Evolutionary conservation across 2,888 invertebrate species (phyloP).

Genomic region (Drosophila kuntzei): DNA sequence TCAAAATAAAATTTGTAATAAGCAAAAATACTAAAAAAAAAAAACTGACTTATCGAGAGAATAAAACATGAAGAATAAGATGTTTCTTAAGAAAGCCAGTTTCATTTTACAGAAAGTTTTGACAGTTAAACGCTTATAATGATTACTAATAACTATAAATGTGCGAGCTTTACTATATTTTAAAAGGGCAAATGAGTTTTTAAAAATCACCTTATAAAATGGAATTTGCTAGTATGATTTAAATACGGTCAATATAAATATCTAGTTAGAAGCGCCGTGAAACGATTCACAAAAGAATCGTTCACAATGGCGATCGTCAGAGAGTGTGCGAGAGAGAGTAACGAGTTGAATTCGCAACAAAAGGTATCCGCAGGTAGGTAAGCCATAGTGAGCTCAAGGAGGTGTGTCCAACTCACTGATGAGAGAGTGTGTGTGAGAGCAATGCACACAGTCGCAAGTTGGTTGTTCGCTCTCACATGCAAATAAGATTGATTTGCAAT

Average conservation of each 20-base stretch:
- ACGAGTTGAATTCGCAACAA: constrained; percentile 65
- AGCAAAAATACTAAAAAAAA: too few species aligned
- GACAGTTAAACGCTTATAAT: neutral
- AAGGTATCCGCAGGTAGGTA: constrained; percentile 75
- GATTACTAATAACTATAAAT: neutral
- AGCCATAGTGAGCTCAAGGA: constrained; percentile 58
- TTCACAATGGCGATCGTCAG: constrained; percentile 67
- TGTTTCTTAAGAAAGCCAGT: neutral
- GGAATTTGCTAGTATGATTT: neutral
- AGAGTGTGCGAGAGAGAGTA: constrained; percentile 19
- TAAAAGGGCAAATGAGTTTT: neutral
- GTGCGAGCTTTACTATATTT: neutral
- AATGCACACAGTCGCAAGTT: constrained; percentile 18
- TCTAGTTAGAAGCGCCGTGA: neutral
- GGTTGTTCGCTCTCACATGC: constrained; percentile 29
- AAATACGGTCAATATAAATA: neutral
- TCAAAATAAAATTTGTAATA: too few species aligned
- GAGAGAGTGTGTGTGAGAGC: constrained; percentile 23
- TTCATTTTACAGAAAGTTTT: neutral
- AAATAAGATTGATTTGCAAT: constrained; percentile 25
- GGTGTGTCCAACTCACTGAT: constrained; percentile 70
- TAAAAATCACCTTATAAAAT: neutral
- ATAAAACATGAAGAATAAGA: neutral
- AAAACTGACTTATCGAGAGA: too few species aligned
- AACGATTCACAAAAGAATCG: constrained; percentile 23